phyloP scores from a whole-genome alignment of 2,113 vertebrate species.

The Corydoras sp. region DNA sequence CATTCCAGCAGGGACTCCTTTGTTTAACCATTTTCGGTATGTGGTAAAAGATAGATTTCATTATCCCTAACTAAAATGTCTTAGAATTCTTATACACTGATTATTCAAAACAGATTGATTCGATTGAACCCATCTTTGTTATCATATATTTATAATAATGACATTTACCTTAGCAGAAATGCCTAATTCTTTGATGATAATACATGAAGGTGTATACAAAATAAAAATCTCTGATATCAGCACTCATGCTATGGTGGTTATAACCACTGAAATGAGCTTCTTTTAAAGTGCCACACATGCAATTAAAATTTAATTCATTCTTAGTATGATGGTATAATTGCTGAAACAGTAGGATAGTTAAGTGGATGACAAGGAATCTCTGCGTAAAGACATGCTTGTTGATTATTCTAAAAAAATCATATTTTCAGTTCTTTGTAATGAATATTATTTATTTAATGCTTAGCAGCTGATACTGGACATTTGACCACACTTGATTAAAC shows the following conservation, averaged over 20 bases:
- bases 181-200: slow-evolving; percentile 60
- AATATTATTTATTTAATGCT: slow-evolving; percentile 38
- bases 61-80: too few species aligned
- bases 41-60: too few species aligned
- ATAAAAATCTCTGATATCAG: slow-evolving; percentile 14
- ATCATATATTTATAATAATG: slow-evolving; percentile 49
- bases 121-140: slow-evolving; percentile 47
- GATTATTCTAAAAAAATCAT: slow-evolving; percentile 38
- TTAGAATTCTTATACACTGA: slow-evolving; percentile 44
- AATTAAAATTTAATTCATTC: slow-evolving; percentile 60
- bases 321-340: slow-evolving; percentile 41
- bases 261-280: slow-evolving; percentile 28
- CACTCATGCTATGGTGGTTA: slow-evolving; percentile 16
- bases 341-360: slow-evolving; percentile 55
- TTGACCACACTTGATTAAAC: slow-evolving; percentile 24
- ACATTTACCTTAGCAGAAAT: slow-evolving; percentile 33
- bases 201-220: slow-evolving; percentile 34
- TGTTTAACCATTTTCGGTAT: too few species aligned
- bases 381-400: slow-evolving; percentile 37
- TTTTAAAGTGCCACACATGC: slow-evolving; percentile 48
- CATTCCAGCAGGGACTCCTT: too few species aligned
- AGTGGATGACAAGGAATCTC: slow-evolving; percentile 41
- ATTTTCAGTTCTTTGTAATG: slow-evolving; percentile 43
- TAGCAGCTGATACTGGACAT: slow-evolving; percentile 16
- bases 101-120: slow-evolving; percentile 49